These are phyloP conservation scores for Apamea anceps DNA, from an alignment of 2,888 invertebrate species.

Conservation along the genomic window DNA sequence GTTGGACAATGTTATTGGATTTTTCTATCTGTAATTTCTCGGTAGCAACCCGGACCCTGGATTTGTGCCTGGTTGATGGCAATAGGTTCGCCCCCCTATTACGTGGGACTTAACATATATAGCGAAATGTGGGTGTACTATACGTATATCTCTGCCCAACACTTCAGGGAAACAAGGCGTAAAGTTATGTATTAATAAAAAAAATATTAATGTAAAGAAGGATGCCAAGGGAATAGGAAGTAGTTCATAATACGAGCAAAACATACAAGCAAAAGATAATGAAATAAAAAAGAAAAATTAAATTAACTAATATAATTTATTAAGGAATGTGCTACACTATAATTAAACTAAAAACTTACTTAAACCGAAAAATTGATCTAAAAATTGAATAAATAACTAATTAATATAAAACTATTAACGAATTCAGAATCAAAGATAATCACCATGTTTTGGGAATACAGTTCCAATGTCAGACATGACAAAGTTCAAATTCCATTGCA, in stretches of 20 bases:
- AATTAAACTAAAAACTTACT: conserved; percentile 69
- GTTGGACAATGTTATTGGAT: too few relatives aligned
- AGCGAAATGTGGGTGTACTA: too few relatives aligned
- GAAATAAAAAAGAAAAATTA: conserved; percentile 61
- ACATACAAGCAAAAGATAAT: not conserved
- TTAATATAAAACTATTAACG: conserved; percentile 44
- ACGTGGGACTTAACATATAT: too few relatives aligned
- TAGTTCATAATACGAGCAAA: not conserved
- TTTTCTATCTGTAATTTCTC: too few relatives aligned
- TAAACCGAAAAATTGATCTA: conserved; percentile 66
- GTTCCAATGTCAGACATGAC: not conserved
- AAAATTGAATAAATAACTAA: conserved; percentile 66
- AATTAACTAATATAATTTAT: conserved; percentile 66
- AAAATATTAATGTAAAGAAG: not conserved
- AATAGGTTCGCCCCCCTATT: too few relatives aligned
- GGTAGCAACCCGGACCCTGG: too few relatives aligned
- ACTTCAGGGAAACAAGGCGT: not conserved
- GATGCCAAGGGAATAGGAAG: conserved; percentile 1
- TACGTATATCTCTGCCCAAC: too few relatives aligned
- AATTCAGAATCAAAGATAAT: conserved; percentile 12
- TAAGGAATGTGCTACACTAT: conserved; percentile 79
- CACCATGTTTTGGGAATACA: conserved; percentile 5
- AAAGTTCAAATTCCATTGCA: not conserved
- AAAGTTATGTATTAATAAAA: not conserved
- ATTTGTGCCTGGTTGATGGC: too few relatives aligned